phyloP scores from a whole-genome alignment of 2,888 invertebrate genomes.

The Drosophila borborema region DNA sequence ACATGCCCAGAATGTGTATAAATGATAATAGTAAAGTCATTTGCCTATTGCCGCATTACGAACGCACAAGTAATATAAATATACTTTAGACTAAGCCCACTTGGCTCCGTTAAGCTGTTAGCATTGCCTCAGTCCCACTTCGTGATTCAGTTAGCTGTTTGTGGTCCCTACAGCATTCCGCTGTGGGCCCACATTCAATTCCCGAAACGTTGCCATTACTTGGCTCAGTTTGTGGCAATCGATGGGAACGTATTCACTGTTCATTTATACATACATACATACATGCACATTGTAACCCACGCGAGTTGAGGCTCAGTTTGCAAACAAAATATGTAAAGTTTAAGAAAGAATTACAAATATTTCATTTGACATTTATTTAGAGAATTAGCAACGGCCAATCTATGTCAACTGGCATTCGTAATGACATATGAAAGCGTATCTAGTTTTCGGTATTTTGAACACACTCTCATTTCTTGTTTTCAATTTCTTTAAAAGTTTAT shows the following conservation, averaged over 20 bases:
- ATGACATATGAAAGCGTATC: neutral
- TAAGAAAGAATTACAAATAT: neutral
- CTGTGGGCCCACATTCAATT: constrained; percentile 18
- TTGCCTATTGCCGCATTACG: constrained; percentile 24
- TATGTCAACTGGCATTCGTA: neutral
- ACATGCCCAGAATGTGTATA: neutral
- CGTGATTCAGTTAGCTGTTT: neutral
- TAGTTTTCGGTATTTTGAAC: neutral
- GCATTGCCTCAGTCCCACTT: constrained; percentile 5
- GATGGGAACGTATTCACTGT: constrained; percentile 37
- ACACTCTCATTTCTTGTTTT: constrained; percentile 15
- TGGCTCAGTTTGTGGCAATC: constrained; percentile 41
- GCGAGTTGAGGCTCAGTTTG: neutral
- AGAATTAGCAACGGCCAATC: rapidly evolving
- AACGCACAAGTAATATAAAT: constrained; percentile 47
- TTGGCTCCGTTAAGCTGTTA: constrained; percentile 45
- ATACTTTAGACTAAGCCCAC: constrained; percentile 60
- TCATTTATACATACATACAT: neutral
- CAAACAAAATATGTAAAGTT: neutral
- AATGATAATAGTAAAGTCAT: constrained; percentile 20
- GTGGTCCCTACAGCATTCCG: neutral
- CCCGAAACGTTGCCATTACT: constrained; percentile 34
- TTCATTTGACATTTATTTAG: neutral
- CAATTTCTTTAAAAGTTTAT: constrained; percentile 72
- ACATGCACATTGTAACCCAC: neutral